Evolutionary conservation across 2,113 vertebrate species (phyloP).

Genomic region (Leptobrachium ailaonicum): DNA sequence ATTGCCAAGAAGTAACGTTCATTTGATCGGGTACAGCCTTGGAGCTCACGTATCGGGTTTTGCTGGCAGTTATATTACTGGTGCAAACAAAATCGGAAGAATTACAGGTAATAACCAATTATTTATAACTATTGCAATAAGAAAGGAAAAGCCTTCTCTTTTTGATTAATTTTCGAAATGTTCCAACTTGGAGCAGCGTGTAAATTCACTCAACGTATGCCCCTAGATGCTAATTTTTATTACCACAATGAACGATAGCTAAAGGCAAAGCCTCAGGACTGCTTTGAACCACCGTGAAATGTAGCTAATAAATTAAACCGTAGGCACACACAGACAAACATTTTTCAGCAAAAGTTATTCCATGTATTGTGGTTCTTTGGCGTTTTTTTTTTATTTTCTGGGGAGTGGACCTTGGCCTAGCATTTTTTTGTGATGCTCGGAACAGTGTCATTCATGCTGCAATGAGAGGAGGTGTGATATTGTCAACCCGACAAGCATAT

Average conservation of each 20-base stretch:
- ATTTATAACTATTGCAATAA: conserved; percentile 19
- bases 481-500: too few relatives aligned
- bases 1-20: conserved; percentile 75
- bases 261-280: too few relatives aligned
- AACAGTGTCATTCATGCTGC: too few relatives aligned
- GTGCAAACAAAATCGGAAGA: conserved; percentile 81
- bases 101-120: conserved; percentile 81
- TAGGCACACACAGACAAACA: too few relatives aligned
- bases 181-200: neutral
- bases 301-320: too few relatives aligned
- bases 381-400: too few relatives aligned
- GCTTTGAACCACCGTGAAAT: too few relatives aligned
- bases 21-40: conserved; percentile 95
- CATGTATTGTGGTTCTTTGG: too few relatives aligned
- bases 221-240: neutral
- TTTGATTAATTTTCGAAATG: neutral
- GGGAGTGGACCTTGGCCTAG: too few relatives aligned
- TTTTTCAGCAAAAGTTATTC: too few relatives aligned
- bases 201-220: neutral
- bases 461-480: too few relatives aligned
- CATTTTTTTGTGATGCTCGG: too few relatives aligned
- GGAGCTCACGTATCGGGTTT: conserved; percentile 95
- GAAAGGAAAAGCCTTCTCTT: neutral
- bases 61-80: conserved; percentile 80
- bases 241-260: neutral